Conservation (phyloP, 2,113 vertebrate species). For the Microtus ochrogaster region DNA sequence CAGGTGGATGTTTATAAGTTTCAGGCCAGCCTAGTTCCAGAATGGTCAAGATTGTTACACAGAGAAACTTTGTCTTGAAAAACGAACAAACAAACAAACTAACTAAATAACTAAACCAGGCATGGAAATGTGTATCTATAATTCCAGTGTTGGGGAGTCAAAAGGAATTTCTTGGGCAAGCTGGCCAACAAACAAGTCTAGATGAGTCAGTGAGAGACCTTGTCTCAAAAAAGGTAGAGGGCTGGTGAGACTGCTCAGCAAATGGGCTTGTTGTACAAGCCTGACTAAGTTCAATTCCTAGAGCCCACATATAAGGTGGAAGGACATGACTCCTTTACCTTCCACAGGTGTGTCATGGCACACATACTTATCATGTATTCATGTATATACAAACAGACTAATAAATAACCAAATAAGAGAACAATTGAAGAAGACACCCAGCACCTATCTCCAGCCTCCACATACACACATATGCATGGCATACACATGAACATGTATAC, state of each 20-base stretch:
- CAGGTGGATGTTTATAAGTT: neutral
- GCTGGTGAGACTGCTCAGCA: neutral
- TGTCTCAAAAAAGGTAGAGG: neutral
- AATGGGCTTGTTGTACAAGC: neutral
- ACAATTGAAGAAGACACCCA: neutral
- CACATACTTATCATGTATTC: neutral
- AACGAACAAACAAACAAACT: neutral
- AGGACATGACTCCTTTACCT: neutral
- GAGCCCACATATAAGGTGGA: neutral
- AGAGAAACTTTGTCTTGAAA: neutral
- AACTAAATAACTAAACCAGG: neutral
- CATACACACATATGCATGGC: neutral
- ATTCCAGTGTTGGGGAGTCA: neutral
- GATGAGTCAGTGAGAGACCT: neutral
- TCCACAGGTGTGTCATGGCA: neutral
- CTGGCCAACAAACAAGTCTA: neutral
- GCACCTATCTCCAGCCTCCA: neutral
- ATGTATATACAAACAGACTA: neutral
- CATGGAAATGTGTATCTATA: neutral
- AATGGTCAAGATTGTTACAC: neutral
- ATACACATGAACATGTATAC: neutral
- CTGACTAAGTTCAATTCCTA: neutral
- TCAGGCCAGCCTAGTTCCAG: neutral
- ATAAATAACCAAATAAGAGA: neutral
- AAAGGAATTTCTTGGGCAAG: neutral